Evolutionary conservation across 2,113 vertebrate genomes (phyloP).

Genomic region (Mirza zaza): DNA sequence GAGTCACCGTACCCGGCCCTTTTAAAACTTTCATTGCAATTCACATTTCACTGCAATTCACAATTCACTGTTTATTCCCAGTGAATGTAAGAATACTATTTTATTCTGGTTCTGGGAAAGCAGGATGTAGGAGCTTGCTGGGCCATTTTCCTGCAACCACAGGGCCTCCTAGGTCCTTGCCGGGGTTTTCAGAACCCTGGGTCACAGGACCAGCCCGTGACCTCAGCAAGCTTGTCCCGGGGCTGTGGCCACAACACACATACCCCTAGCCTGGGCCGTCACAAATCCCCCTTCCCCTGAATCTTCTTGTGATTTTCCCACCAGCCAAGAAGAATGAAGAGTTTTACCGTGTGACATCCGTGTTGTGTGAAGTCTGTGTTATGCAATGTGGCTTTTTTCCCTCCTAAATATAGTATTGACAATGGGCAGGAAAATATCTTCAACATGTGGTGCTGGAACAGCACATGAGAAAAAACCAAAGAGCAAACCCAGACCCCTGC

Average conservation of each 20-base stretch:
- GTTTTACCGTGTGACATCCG: not conserved
- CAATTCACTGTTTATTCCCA: not conserved
- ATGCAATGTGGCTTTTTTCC: not conserved
- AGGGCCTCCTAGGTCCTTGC: not conserved
- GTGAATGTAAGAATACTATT: not conserved
- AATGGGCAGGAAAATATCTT: not conserved
- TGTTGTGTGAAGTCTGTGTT: not conserved
- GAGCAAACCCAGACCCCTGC: not conserved
- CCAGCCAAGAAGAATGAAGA: not conserved
- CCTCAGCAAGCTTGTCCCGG: not conserved
- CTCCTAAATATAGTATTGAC: not conserved
- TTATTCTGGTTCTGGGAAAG: not conserved
- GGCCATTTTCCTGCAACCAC: not conserved
- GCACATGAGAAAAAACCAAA: not conserved
- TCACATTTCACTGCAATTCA: too few species aligned
- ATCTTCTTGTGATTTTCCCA: not conserved
- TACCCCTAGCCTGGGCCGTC: not conserved
- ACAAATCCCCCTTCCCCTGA: not conserved
- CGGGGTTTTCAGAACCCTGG: not conserved
- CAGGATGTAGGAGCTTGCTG: not conserved
- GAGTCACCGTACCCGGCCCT: not conserved
- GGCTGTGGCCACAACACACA: not conserved
- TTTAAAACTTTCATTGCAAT: not conserved
- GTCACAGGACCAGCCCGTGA: not conserved
- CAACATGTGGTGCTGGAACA: not conserved